Conservation (phyloP, 2,888 invertebrate species). For the Eupeodes latifasciatus region DNA sequence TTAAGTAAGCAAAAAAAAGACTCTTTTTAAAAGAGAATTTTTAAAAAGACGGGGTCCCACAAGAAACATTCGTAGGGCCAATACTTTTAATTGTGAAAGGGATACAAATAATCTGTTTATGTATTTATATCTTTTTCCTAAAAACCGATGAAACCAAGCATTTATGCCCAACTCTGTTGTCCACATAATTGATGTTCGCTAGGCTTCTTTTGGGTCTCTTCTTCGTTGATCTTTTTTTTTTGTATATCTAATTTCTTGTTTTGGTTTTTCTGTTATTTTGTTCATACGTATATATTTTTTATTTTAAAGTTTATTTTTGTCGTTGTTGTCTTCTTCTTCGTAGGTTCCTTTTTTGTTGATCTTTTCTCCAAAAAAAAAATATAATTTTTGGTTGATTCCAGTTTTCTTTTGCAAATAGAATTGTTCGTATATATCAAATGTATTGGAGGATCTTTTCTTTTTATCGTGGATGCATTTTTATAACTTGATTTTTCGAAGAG, state of each 20-base stretch:
- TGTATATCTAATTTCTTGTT: constrained; percentile 53
- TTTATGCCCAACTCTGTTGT: neutral
- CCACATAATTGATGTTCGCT: constrained; percentile 2
- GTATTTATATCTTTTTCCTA: no score
- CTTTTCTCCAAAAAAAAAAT: constrained; percentile 28
- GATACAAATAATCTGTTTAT: no score
- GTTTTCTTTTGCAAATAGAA: constrained; percentile 64
- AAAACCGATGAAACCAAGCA: neutral
- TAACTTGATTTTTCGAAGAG: constrained; percentile 24
- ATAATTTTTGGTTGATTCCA: constrained; percentile 50
- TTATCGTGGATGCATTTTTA: constrained; percentile 41
- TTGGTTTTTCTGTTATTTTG: constrained; percentile 46
- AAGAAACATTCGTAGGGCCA: no score
- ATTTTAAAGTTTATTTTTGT: constrained; percentile 64
- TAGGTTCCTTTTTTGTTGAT: constrained; percentile 61
- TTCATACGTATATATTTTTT: constrained; percentile 17
- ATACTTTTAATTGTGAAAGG: no score
- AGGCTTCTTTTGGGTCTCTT: constrained; percentile 52
- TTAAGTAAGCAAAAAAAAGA: no score
- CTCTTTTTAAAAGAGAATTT: no score
- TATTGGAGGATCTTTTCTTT: neutral
- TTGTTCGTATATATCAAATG: constrained; percentile 27
- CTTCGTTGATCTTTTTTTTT: constrained; percentile 46
- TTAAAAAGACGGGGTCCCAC: no score
- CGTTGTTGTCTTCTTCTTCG: constrained; percentile 49